Conservation (phyloP, 2,888 invertebrate genomes). For the Ochlodes sylvanus region DNA sequence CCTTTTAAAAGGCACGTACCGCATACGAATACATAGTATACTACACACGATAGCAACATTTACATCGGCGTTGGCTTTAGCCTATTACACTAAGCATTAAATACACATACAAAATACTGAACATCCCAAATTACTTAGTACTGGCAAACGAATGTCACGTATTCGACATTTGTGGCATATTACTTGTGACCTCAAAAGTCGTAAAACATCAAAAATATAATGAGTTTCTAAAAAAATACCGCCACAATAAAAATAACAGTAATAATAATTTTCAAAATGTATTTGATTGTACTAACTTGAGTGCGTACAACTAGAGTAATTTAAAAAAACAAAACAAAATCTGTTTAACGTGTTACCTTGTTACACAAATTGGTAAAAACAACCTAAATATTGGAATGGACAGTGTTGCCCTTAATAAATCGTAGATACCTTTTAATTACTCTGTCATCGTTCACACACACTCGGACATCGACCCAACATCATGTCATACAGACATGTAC, state of each 20-base stretch:
- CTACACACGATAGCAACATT: slow-evolving; percentile 44
- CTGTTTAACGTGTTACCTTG: neutral
- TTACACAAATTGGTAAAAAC: slow-evolving; percentile 2
- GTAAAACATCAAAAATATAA: slow-evolving; percentile 32
- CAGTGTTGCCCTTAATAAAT: slow-evolving; percentile 8
- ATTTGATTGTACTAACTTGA: neutral
- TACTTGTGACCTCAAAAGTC: slow-evolving; percentile 7
- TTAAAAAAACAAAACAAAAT: neutral
- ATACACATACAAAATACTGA: slow-evolving; percentile 49
- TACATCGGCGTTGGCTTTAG: slow-evolving; percentile 38
- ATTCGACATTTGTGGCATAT: slow-evolving; percentile 3
- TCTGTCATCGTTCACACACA: neutral
- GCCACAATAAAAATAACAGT: neutral
- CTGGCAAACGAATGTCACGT: slow-evolving; percentile 17
- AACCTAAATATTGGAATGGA: slow-evolving; percentile 23
- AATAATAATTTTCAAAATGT: neutral
- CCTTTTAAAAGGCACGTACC: slow-evolving; percentile 9
- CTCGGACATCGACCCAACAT: neutral
- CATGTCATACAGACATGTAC: neutral
- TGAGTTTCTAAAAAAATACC: slow-evolving; percentile 17
- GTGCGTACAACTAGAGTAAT: neutral
- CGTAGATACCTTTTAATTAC: neutral
- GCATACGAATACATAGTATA: slow-evolving; percentile 19
- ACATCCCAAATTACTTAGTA: slow-evolving; percentile 39
- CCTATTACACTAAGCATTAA: slow-evolving; percentile 50